Base-by-base conservation (phyloP, 1,140 invertebrate genomes). In the Xylocopa sonorina region DNA sequence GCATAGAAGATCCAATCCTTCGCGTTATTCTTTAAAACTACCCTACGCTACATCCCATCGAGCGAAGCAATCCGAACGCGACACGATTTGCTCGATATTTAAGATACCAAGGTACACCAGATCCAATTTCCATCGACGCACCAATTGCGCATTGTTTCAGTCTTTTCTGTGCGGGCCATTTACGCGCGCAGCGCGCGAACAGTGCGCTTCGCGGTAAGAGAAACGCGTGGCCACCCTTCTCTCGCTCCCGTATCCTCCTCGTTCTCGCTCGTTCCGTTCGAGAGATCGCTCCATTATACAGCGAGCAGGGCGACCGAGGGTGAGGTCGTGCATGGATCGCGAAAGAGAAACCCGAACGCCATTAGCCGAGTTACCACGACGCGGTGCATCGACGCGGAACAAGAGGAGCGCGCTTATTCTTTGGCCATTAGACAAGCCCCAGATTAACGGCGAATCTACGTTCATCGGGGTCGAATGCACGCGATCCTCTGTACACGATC, bases 281-380 rank as follows among this genome's bases (percentile, higher is more conserved):
- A 81, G 53, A 81, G 74, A 82, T 77, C 80, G 57, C 81, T 82
- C 80, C 80, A 77, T 83, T 82, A 82, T 82, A 77, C 81, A n/a
- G n/a, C 64, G 64, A 46, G 50, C 38, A 7, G 43, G 57, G 55
- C n/a, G n/a, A n/a, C n/a, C n/a, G n/a, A n/a, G n/a, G n/a, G n/a
- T n/a, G n/a, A n/a, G n/a, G n/a, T n/a, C n/a, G n/a, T n/a, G 5
- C 12, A 63, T 62, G 63, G 53, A 76, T 81, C 63, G 69, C 48
- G 48, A 68, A 68, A 76, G 63, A 64, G 69, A 57, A 41, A 58
- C 41, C 34, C 12, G 41, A 76, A 55, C 34, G 34, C 32, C 63
- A 62, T 57, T 24, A 46, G 32, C n/a, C 43, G 51, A 48, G 50
- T 46, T 38, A 43, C 50, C 27, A 43, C 34, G 41, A 34, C 64